Evolutionary conservation across 2,113 vertebrate genomes (phyloP).

Genomic region (Pelusios castaneus): DNA sequence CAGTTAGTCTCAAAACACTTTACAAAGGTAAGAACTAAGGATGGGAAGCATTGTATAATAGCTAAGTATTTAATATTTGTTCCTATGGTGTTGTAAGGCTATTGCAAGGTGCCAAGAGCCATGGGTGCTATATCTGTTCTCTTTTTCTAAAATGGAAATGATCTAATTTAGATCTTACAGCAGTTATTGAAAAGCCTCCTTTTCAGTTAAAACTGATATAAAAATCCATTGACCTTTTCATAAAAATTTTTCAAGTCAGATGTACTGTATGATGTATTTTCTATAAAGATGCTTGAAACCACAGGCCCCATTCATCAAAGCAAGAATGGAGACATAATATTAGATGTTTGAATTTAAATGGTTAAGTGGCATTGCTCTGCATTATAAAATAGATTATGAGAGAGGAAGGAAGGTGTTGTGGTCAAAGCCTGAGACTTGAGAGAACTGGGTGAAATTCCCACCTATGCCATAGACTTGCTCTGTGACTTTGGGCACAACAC

Average conservation of each 20-base stretch:
- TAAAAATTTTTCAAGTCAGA: background rate
- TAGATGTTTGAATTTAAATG: background rate
- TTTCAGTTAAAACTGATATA: background rate
- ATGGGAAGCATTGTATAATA: rapidly evolving
- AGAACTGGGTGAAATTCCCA: rapidly evolving
- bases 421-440: background rate
- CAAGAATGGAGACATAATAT: background rate
- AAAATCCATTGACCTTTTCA: background rate
- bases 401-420: background rate
- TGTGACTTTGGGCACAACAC: background rate
- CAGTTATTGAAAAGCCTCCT: background rate
- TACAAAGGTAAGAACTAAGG: background rate
- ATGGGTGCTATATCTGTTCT: background rate
- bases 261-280: rapidly evolving
- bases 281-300: background rate
- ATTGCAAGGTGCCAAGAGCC: background rate
- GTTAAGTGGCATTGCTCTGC: background rate
- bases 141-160: background rate
- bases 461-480: background rate
- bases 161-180: background rate
- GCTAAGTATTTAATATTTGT: background rate
- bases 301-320: background rate
- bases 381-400: background rate
- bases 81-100: background rate
- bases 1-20: background rate